phyloP scores from a whole-genome alignment of 1,140 invertebrate species.

The Telenomus remus region DNA sequence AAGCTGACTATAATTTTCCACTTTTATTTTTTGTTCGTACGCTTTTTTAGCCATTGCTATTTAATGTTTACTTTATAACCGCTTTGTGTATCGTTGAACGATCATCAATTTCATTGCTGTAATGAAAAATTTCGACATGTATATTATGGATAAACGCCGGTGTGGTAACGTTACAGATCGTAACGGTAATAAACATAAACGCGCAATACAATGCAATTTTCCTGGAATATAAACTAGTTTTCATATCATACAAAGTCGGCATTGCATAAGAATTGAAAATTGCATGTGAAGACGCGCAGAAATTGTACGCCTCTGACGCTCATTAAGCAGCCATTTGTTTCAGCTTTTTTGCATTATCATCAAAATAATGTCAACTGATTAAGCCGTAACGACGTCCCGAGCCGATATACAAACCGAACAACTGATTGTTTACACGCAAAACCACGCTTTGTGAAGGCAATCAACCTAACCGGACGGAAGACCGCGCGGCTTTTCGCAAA shows the following conservation, averaged over 20 bases:
- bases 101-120: neutral
- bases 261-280: slow-evolving; percentile 30
- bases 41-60: no score
- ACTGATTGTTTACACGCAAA: no score
- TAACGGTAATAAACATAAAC: slow-evolving; percentile 34
- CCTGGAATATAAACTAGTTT: slow-evolving; percentile 22
- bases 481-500: neutral
- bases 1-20: no score
- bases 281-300: slow-evolving; percentile 14
- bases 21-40: no score
- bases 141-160: slow-evolving; percentile 11
- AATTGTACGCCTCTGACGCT: slow-evolving; percentile 15
- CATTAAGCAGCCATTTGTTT: slow-evolving; percentile 19
- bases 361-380: slow-evolving; percentile 7
- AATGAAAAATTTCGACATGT: slow-evolving; percentile 18
- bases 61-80: no score
- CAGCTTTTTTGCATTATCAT: slow-evolving; percentile 1
- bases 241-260: slow-evolving; percentile 21
- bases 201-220: slow-evolving; percentile 22
- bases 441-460: no score
- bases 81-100: neutral
- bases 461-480: no score
- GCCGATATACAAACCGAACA: no score
- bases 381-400: neutral
- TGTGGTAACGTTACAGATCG: slow-evolving; percentile 25